A percentile compares a stretch with the other conserved stretches of the same genome.
These are phyloP conservation scores for Scaptomyza flava DNA, from an alignment of 2,888 invertebrate species.

Conservation along the genomic window DNA sequence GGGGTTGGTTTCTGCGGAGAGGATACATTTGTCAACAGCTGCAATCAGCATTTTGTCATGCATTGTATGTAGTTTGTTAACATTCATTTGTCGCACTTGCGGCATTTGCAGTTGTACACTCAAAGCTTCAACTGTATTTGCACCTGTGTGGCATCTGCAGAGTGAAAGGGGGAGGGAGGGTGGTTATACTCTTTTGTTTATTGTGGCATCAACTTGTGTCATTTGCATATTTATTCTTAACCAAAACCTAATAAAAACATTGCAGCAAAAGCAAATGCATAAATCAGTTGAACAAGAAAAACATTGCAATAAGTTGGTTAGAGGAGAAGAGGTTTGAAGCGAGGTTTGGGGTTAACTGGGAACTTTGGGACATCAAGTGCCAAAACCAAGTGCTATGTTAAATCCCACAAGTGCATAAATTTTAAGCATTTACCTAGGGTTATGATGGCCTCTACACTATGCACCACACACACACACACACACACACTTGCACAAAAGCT, in stretches of 20 bases:
- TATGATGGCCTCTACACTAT: conserved; percentile 47
- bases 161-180: neutral
- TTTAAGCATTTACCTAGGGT: conserved; percentile 57
- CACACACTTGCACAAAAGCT: neutral
- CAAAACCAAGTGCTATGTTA: conserved; percentile 46
- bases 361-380: conserved; percentile 31
- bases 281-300: conserved; percentile 8
- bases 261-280: conserved; percentile 34
- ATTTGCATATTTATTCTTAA: conserved; percentile 61
- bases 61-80: conserved; percentile 38
- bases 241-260: conserved; percentile 71
- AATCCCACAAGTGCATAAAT: conserved; percentile 77
- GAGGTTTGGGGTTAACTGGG: neutral
- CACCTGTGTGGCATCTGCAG: conserved; percentile 5
- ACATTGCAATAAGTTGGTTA: neutral
- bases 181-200: conserved; percentile 16
- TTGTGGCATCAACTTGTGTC: conserved; percentile 10
- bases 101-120: neutral
- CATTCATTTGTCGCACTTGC: conserved; percentile 45
- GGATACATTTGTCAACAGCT: conserved; percentile 22
- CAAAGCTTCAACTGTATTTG: conserved; percentile 3
- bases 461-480: conserved; percentile 12
- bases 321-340: too few species aligned
- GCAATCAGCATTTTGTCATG: conserved; percentile 60
- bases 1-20: neutral